Percentiles rank a stretch among this genome's conserved stretches.
Conservation (phyloP, 30 jellyfish, hydroid and myxozoan genomes). For the Pelagia noctiluca region DNA sequence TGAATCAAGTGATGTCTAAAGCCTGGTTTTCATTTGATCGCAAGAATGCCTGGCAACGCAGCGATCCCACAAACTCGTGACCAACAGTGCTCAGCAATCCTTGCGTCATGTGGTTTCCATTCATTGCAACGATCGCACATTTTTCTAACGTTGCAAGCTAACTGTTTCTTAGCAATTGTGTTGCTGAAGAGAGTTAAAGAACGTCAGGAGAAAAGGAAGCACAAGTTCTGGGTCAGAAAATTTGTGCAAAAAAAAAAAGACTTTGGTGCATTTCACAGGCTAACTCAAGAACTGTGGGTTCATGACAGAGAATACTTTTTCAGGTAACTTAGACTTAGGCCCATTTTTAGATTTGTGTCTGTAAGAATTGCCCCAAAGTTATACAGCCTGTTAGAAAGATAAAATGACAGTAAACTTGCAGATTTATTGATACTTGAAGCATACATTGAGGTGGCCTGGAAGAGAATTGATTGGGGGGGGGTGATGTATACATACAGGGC, state of each 20-base stretch:
- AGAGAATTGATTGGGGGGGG: no score
- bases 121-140: constrained; percentile 35
- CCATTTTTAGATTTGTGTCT: no score
- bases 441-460: no score
- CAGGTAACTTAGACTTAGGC: background rate
- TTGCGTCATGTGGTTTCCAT: constrained; percentile 26
- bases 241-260: background rate
- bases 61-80: constrained; percentile 21
- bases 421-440: no score
- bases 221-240: background rate
- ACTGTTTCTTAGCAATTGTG: no score
- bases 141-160: background rate
- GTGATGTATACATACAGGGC: no score
- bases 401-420: no score
- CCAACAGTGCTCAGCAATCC: constrained; percentile 36
- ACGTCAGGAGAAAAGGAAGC: background rate
- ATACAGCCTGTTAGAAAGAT: no score
- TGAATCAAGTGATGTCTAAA: no score
- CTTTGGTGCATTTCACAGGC: background rate
- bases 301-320: background rate
- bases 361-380: no score
- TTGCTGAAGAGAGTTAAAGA: background rate
- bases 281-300: background rate
- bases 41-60: constrained; percentile 27
- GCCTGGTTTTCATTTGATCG: no score